phyloP scores from a whole-genome alignment of 1,140 invertebrate species.

The Cylas formicarius region DNA sequence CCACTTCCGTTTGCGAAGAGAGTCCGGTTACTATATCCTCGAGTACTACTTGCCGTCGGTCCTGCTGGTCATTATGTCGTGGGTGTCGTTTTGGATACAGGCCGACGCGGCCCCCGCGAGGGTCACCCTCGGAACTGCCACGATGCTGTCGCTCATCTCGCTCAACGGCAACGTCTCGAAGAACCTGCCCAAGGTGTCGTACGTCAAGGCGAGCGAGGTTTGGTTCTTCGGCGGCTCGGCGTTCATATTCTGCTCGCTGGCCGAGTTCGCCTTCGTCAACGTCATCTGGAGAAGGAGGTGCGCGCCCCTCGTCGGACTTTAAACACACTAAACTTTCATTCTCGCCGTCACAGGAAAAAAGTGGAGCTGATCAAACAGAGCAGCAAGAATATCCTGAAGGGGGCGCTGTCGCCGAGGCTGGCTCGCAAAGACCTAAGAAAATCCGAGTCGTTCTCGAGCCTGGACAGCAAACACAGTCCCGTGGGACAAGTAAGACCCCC shows the following conservation, averaged over 20 bases:
- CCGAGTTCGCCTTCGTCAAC: slow-evolving; percentile 84
- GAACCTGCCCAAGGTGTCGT: slow-evolving; percentile 79
- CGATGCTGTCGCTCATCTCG: slow-evolving; percentile 81
- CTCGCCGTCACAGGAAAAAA: slow-evolving; percentile 63
- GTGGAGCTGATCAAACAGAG: slow-evolving; percentile 75
- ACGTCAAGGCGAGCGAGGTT: slow-evolving; percentile 82
- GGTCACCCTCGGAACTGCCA: slow-evolving; percentile 72
- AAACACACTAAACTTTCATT: not conserved
- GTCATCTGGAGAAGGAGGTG: slow-evolving; percentile 79
- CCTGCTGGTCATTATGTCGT: slow-evolving; percentile 79
- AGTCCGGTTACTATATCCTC: slow-evolving; percentile 83
- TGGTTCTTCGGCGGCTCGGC: slow-evolving; percentile 79
- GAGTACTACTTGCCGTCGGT: slow-evolving; percentile 86
- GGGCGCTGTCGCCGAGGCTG: slow-evolving; percentile 68
- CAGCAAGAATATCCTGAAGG: slow-evolving; percentile 76
- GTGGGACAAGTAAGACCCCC: slow-evolving; percentile 27
- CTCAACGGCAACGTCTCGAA: slow-evolving; percentile 73
- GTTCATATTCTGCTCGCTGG: slow-evolving; percentile 77
- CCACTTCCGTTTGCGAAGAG: slow-evolving; percentile 66
- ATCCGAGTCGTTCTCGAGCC: slow-evolving; percentile 54
- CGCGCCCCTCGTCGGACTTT: slow-evolving; percentile 29
- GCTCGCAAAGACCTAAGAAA: slow-evolving; percentile 60
- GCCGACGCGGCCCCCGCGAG: slow-evolving; percentile 78
- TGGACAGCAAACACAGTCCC: slow-evolving; percentile 47
- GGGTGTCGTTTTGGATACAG: slow-evolving; percentile 87